A percentile compares a stretch with the other conserved stretches of the same genome.
Evolutionary conservation across 2,797 vertebrate genomes (phyloP).

Genomic region (Propithecus deckenii): DNA sequence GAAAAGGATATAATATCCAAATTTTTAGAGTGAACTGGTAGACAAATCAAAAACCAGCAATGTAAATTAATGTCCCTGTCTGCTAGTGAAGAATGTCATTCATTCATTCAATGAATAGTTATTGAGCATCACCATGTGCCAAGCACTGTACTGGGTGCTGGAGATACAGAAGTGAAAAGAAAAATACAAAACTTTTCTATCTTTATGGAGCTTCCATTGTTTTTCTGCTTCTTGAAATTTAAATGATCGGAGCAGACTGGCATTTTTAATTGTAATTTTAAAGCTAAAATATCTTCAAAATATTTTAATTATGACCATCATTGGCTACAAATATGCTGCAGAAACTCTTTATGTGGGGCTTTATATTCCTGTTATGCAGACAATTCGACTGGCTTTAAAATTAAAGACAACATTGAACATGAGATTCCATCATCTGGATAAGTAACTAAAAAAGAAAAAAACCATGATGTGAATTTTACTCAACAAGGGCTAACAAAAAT

Average conservation of each 20-base stretch:
- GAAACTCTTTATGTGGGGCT: background rate
- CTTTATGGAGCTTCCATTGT: background rate
- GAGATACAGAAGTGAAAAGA: background rate
- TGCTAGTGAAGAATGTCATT: background rate
- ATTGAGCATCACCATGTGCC: background rate
- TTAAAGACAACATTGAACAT: background rate
- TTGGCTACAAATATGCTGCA: background rate
- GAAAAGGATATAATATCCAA: background rate
- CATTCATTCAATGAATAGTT: background rate
- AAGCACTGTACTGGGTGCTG: background rate
- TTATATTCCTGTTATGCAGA: background rate
- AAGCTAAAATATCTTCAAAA: background rate
- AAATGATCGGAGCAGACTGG: background rate
- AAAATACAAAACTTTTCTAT: background rate
- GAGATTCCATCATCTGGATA: conserved; percentile 64
- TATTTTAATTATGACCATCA: conserved; percentile 9
- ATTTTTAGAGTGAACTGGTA: background rate
- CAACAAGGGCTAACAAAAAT: conserved; percentile 69
- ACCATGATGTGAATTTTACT: conserved; percentile 19
- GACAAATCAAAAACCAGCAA: background rate
- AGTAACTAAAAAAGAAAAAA: conserved; percentile 12
- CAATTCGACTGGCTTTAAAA: conserved; percentile 9
- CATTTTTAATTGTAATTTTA: background rate
- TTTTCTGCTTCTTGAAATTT: conserved; percentile 6
- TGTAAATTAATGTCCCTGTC: background rate